These are phyloP conservation scores for rat (Rattus norvegicus) DNA, from an alignment of 2,113 vertebrate genomes.

Conservation along the genomic window GRCr8 NC_086019.1:128973501-128974000, in stretches of 20 bases:
- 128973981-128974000: neutral
- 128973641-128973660: neutral
- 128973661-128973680: neutral
- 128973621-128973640: neutral
- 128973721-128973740: neutral
- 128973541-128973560: neutral
- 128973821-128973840: neutral
- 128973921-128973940: neutral
- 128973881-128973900: neutral
- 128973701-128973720: neutral
- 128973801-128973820: neutral
- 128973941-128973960: neutral
- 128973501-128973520: neutral
- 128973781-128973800: neutral
- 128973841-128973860: rapidly evolving
- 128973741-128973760: neutral
- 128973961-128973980: neutral
- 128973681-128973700: neutral
- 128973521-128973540: no score
- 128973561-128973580: neutral
- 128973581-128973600: neutral
- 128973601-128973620: neutral
- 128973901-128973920: neutral
- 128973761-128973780: neutral
- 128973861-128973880: neutral